Conservation (phyloP, 2,113 vertebrate species). For the Phrynosoma blainvillii region DNA sequence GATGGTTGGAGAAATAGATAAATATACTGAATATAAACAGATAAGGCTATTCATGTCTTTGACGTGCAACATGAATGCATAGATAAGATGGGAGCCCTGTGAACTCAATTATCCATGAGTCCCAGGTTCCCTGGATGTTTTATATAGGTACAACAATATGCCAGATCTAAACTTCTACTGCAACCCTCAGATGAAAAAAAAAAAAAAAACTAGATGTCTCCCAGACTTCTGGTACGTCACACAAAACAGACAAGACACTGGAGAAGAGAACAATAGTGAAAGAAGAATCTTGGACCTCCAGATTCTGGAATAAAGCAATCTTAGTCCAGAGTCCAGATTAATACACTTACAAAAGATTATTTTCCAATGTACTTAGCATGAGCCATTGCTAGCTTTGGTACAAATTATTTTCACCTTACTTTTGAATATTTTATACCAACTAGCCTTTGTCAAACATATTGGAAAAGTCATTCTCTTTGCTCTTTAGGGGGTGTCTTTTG, state of each 20-base stretch:
- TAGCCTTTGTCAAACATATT: constrained; percentile 24
- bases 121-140: background rate
- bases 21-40: background rate
- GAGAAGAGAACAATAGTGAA: background rate
- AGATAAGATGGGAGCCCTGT: background rate
- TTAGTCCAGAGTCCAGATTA: background rate
- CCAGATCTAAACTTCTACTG: background rate
- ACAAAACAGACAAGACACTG: background rate
- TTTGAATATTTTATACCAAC: constrained; percentile 31
- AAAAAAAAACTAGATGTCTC: background rate
- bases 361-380: constrained; percentile 11
- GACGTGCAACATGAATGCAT: background rate
- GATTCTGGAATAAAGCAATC: background rate
- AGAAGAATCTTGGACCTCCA: background rate
- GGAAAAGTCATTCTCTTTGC: constrained; percentile 15
- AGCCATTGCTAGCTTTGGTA: constrained; percentile 15
- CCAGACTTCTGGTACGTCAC: too few relatives aligned
- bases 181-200: background rate
- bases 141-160: background rate
- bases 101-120: background rate
- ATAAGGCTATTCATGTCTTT: background rate
- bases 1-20: background rate
- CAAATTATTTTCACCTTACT: constrained; percentile 16
- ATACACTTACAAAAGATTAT: background rate
- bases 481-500: constrained; percentile 1